phyloP scores from a whole-genome alignment of 2,113 vertebrate species.

The Sphaerodactylus townsendi region DNA sequence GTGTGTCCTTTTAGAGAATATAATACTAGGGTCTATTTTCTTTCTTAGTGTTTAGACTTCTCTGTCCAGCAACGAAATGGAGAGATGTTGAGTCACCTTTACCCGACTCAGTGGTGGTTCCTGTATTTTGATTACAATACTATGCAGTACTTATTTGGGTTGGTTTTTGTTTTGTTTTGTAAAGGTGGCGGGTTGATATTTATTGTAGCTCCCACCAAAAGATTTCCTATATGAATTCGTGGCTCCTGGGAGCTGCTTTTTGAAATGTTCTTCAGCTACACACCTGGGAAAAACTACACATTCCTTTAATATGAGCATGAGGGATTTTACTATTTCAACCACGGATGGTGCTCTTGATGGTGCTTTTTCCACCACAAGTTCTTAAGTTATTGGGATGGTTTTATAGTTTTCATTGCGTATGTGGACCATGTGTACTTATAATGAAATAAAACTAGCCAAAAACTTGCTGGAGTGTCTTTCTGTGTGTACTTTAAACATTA shows the following conservation, averaged over 20 bases:
- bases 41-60: slow-evolving; percentile 78
- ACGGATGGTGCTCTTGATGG: slow-evolving; percentile 70
- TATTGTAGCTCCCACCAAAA: slow-evolving; percentile 50
- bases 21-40: slow-evolving; percentile 72
- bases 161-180: slow-evolving; percentile 54
- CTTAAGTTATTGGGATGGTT: slow-evolving; percentile 79
- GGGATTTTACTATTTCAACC: slow-evolving; percentile 70
- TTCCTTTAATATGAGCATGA: slow-evolving; percentile 48
- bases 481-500: neutral
- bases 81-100: slow-evolving; percentile 62
- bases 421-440: slow-evolving; percentile 71
- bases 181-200: slow-evolving; percentile 54
- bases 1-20: slow-evolving; percentile 77
- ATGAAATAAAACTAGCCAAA: slow-evolving; percentile 76
- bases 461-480: slow-evolving; percentile 44
- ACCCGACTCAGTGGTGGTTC: slow-evolving; percentile 60
- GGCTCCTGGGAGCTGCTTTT: slow-evolving; percentile 1
- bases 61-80: slow-evolving; percentile 71
- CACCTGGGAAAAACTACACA: slow-evolving; percentile 40
- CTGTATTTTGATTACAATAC: slow-evolving; percentile 70
- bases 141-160: slow-evolving; percentile 75
- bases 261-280: slow-evolving; percentile 40
- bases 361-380: slow-evolving; percentile 62
- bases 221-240: slow-evolving; percentile 6
- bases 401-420: slow-evolving; percentile 67